Evolutionary conservation across 2,888 invertebrate species (phyloP).

Genomic region (Scaptomyza polygonia): DNA sequence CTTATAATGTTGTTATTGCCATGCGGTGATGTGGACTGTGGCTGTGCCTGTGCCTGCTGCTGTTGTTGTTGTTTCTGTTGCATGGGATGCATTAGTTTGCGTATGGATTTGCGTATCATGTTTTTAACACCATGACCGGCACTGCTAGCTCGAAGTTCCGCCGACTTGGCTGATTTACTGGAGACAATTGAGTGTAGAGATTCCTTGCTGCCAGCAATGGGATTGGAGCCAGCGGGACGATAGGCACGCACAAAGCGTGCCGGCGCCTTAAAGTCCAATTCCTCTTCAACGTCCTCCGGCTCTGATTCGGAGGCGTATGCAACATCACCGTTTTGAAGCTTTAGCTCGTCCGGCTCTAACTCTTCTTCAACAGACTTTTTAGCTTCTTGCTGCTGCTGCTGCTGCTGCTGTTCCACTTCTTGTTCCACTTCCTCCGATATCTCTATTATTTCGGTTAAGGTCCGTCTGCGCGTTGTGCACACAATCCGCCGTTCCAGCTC

Average conservation of each 20-base stretch:
- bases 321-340: conserved; percentile 49
- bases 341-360: neutral
- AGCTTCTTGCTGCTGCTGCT: neutral
- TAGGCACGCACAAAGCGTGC: conserved; percentile 83
- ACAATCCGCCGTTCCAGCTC: conserved; percentile 53
- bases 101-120: conserved; percentile 82
- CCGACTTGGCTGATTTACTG: conserved; percentile 53
- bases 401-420: neutral
- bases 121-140: conserved; percentile 64
- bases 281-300: conserved; percentile 46
- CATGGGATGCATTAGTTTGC: conserved; percentile 79
- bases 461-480: conserved; percentile 53
- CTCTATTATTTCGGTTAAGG: conserved; percentile 67
- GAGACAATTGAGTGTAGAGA: conserved; percentile 65
- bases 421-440: conserved; percentile 37
- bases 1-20: conserved; percentile 52
- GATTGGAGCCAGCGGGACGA: conserved; percentile 64
- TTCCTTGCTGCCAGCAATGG: conserved; percentile 61
- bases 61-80: conserved; percentile 36
- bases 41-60: conserved; percentile 13
- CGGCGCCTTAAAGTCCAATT: conserved; percentile 76
- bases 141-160: conserved; percentile 33
- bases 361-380: neutral
- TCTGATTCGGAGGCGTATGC: conserved; percentile 67
- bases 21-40: conserved; percentile 19